Base-by-base conservation (phyloP, 2,888 invertebrate genomes). In the Apotomis turbidana region DNA sequence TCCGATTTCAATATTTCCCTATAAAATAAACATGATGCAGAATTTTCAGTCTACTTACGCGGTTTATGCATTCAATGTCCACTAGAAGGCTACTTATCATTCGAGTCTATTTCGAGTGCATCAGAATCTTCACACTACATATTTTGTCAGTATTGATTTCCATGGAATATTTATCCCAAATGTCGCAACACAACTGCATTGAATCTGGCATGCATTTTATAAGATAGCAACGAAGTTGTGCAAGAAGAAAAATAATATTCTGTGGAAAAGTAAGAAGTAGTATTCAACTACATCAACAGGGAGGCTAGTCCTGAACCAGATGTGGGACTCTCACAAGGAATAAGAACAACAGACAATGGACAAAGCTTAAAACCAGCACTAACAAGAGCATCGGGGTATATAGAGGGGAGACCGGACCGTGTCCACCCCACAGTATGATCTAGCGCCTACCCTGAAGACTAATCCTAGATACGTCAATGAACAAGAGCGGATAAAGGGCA, bases 1-100 rank as follows among this genome's bases (percentile, higher is more conserved):
- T 55, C 44, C 1, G 12, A 66, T 66, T 66, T 57, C 46, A 66
- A 66, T 66, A 66, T 66, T 55, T 66, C 55, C 55, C 55, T 66
- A 15, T 54, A 63, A 54, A 63, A 27, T 27, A 27, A 27, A 27
- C 27, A 27, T 27, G 41, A 63, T 55, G 55, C 36, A 27, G 57
- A 13, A 9, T 46, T n/a, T 15, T 6, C 59, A 52, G n/a, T 41
- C 27, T n/a, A 38, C 36, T 46, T 15, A 44, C 6, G 36, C 41
- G 52, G 13, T 70, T 62, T 61, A 62, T 69, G 49, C 69, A 62
- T 49, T 49, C 41, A 12, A 57, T 12, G 8, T 44, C 41, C 15
- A 13, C 12, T n/a, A 49, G 46, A 68, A 52, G 61, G 27, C 5
- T 57, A 54, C 15, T 64, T 66, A 51, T 12, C 49, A 67, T 57